A percentile compares a stretch with the other conserved stretches of the same genome.
Evolutionary conservation across 64 coral and sea anemone genomes (phyloP).

Genomic region (Acropora tenuis): DNA sequence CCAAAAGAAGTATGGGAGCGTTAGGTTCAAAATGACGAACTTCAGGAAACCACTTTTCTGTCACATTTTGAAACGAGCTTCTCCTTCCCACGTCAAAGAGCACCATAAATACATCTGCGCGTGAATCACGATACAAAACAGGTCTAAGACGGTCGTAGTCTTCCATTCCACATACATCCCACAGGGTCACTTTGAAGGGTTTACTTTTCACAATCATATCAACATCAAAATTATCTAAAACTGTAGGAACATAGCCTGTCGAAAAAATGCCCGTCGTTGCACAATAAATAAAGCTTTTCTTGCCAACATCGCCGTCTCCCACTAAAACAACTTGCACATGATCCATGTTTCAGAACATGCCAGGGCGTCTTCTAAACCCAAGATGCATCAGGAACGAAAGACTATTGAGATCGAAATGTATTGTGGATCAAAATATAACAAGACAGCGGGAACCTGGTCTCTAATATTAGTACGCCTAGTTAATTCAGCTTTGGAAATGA

Average conservation of each 20-base stretch:
- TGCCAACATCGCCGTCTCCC: slow-evolving; percentile 82
- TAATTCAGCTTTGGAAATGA: too few relatives aligned
- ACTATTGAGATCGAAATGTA: too few relatives aligned
- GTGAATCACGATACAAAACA: slow-evolving; percentile 72
- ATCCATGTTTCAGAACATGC: slow-evolving; percentile 21
- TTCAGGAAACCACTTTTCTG: slow-evolving; percentile 84
- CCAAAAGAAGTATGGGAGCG: slow-evolving; percentile 76
- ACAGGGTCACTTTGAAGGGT: slow-evolving; percentile 49
- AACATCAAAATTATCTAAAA: slow-evolving; percentile 81
- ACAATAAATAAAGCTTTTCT: slow-evolving; percentile 61
- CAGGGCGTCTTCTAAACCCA: too few relatives aligned
- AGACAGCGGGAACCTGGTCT: too few relatives aligned
- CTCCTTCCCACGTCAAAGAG: slow-evolving; percentile 88
- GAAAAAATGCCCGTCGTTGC: slow-evolving; percentile 67
- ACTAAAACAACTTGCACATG: slow-evolving; percentile 72
- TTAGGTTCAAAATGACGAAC: slow-evolving; percentile 60
- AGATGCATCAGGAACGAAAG: too few relatives aligned
- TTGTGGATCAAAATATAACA: too few relatives aligned
- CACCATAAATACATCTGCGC: slow-evolving; percentile 93
- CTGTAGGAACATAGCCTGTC: slow-evolving; percentile 83
- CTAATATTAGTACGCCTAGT: too few relatives aligned
- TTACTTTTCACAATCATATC: slow-evolving; percentile 41
- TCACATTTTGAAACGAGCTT: slow-evolving; percentile 78
- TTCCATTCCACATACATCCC: slow-evolving; percentile 89
- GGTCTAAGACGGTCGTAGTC: slow-evolving; percentile 88